Base-by-base conservation (phyloP, 37 sponge, comb jelly and placozoan species). In the Halichondria panicea region DNA sequence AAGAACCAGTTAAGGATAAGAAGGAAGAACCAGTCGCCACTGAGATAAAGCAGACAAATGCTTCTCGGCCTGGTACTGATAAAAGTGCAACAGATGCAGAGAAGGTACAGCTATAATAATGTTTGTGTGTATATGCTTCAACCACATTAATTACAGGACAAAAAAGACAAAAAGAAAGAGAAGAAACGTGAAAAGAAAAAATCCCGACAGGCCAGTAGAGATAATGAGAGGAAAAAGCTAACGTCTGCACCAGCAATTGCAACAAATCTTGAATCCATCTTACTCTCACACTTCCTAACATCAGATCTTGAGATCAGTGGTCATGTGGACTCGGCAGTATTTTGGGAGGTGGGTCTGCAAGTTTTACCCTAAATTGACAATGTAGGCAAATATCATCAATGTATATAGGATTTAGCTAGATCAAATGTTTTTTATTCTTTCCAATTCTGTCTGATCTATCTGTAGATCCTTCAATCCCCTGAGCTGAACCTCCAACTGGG, bases 401-500 rank as follows among this genome's bases (percentile, higher is more conserved):
- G 39, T 35, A 32, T 64, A 34, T 19, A n/a, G n/a, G n/a, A n/a
- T n/a, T n/a, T n/a, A n/a, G n/a, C n/a, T n/a, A n/a, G n/a, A n/a
- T n/a, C n/a, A n/a, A n/a, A n/a, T n/a, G n/a, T n/a, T n/a, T n/a
- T 56, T 3, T 7, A 5, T 56, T 56, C 27, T 7, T 28, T 56
- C 7, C 7, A 56, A 56, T 12, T 50, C 12, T 50, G 18, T n/a
- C n/a, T n/a, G n/a, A n/a, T n/a, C n/a, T n/a, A n/a, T n/a, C 21
- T 25, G 4, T 34, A 74, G 75, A 53, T 76, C 1, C 53, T 88
- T 9, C 77, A 66, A 28, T 77, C 78, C 18, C 73, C 66, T 22
- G 75, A 79, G 70, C 62, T 79, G 21, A 69, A 75, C 59, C 72
- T 87, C 4, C 75, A 87, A 61, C 75, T 88, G 59, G 43, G 41